Evolutionary conservation across 1,140 invertebrate species (phyloP), one percentile per base, ranked within the genome.

Genomic region (Ceratosolen fusciceps): DNA sequence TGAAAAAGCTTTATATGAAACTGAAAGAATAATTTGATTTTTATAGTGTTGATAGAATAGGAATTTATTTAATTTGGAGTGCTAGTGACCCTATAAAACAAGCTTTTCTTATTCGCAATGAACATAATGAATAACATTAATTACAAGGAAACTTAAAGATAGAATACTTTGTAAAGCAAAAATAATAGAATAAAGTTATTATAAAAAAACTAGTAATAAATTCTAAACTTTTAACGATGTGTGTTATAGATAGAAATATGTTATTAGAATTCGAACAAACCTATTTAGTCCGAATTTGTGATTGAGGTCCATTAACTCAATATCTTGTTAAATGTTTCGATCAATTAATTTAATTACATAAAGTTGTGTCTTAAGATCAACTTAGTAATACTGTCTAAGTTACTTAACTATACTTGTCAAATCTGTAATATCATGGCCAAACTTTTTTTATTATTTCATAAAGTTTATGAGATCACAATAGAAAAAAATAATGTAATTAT

Each of bases 281-380:
- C 1, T 60, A 60, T 60, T 29, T 60, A 60, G 7, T 29, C 31
- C 31, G 26, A 29, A 60, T 29, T 29, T 29, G 1, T 29, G 29
- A 62, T 62, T 16, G 29, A 34, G 16, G 14, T 34, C 10, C 29
- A 16, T 62, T 62, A 62, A 62, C 1, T 62, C 10, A 62, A 19
- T 62, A 62, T 21, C 29, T 62, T 62, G 29, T 34, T 62, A 34
- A 62, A 62, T 62, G 58, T 34, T 62, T 62, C 10, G 29, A 62
- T 34, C 10, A 34, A 62, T 62, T 34, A 62, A 62, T 62, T 62
- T 19, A 14, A 62, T 62, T 62, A 62, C 10, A 34, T 62, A 62
- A 62, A 62, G 58, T 34, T 62, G 16, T 62, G 34, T 29, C 58
- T 34, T 34, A 62, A 19, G 29, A 62, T 62, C 34, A 62, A 62